phyloP scores from a whole-genome alignment of 1,140 invertebrate genomes.

The Coenobita brevimanus region DNA sequence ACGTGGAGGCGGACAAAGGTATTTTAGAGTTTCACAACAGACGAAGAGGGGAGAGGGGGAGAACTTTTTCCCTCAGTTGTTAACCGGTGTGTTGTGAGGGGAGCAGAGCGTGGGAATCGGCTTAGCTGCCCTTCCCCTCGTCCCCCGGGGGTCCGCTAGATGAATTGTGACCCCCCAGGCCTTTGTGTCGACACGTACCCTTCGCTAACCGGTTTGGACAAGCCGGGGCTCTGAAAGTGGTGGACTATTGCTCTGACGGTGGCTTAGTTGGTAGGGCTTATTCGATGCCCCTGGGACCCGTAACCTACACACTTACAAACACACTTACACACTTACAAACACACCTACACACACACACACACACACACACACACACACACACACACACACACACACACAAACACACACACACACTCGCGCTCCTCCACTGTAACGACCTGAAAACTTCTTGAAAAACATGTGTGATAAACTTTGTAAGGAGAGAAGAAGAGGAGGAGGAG shows the following conservation, averaged over 20 bases:
- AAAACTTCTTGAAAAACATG: not conserved
- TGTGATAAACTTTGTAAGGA: not conserved
- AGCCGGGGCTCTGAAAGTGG: constrained; percentile 38
- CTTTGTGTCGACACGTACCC: constrained; percentile 40
- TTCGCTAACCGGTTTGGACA: constrained; percentile 52
- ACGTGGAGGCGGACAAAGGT: constrained; percentile 34
- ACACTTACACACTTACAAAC: not conserved
- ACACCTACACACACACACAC: too few relatives aligned
- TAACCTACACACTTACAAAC: too few relatives aligned
- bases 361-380: constrained; percentile 19
- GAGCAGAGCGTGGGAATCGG: constrained; percentile 50
- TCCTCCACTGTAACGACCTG: not conserved
- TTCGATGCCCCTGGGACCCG: constrained; percentile 19
- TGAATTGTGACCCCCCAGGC: constrained; percentile 51
- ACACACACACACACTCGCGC: not conserved
- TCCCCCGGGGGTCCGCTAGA: constrained; percentile 37
- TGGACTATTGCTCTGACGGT: constrained; percentile 45
- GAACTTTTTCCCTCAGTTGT: constrained; percentile 2
- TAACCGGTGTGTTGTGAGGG: constrained; percentile 37
- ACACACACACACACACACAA: not conserved
- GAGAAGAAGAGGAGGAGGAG: not conserved
- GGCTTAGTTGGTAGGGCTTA: constrained; percentile 29
- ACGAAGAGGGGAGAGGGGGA: constrained; percentile 20
- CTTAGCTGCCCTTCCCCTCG: constrained; percentile 52
- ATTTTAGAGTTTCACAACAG: constrained; percentile 45